Evolutionary conservation across 35 echinoderm and acorn worm species (phyloP).

Genomic region (Holothuria glaberrima): DNA sequence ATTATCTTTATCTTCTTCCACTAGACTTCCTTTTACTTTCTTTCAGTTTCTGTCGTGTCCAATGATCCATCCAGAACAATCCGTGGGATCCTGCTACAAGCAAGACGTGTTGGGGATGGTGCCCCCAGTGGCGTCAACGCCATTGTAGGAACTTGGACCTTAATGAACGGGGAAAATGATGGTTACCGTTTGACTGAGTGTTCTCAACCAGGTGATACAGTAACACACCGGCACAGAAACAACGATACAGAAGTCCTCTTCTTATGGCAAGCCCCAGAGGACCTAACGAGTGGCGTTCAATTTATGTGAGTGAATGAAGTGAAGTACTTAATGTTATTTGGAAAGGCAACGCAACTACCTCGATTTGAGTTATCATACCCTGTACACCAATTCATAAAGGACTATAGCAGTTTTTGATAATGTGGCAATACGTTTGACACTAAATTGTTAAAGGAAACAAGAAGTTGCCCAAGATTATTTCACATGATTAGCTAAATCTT

Average conservation of each 20-base stretch:
- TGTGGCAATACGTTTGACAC: too few species aligned
- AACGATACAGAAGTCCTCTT: background rate
- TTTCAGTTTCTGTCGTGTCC: background rate
- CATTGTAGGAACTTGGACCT: slow-evolving; percentile 26
- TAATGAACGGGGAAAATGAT: background rate
- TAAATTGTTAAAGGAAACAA: too few species aligned
- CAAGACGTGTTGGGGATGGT: background rate
- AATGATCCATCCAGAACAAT: background rate
- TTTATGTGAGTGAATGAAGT: slow-evolving; percentile 14
- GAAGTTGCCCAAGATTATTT: too few species aligned
- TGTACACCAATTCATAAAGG: too few species aligned
- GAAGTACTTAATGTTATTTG: too few species aligned
- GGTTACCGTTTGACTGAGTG: background rate
- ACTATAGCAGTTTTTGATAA: too few species aligned
- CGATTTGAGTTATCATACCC: too few species aligned
- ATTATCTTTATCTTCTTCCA: too few species aligned
- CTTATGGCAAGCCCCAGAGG: slow-evolving; percentile 15
- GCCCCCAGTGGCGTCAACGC: background rate
- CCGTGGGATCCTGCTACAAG: slow-evolving; percentile 23
- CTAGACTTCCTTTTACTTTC: background rate
- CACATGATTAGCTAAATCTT: too few species aligned
- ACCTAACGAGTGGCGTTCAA: slow-evolving; percentile 7
- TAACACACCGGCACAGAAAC: background rate
- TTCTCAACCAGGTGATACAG: slow-evolving; percentile 1
- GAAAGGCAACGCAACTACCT: too few species aligned